Conservation (phyloP, 2,113 vertebrate species). For the Brachyistius frenatus region DNA sequence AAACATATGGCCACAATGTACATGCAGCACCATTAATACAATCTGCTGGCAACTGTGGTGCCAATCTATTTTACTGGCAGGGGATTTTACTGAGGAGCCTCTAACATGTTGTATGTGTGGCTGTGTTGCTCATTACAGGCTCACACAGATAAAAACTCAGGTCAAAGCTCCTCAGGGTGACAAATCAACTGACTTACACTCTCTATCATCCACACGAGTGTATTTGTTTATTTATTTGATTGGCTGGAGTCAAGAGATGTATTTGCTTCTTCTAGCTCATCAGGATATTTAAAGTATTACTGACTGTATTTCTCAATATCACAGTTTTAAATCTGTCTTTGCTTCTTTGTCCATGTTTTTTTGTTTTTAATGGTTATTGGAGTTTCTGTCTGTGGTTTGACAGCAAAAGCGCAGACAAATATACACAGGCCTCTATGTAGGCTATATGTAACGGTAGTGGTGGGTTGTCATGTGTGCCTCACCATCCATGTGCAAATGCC, state of each 20-base stretch:
- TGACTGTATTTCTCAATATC: neutral
- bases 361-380: neutral
- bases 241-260: no score
- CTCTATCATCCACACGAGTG: slow-evolving; percentile 20
- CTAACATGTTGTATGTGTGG: neutral
- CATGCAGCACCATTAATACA: neutral
- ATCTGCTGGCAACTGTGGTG: neutral
- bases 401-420: neutral
- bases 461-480: no score
- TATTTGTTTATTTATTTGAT: no score
- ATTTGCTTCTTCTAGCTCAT: no score
- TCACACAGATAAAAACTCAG: slow-evolving; percentile 30
- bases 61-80: neutral
- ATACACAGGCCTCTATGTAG: no score
- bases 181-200: slow-evolving; percentile 34
- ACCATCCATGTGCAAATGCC: no score
- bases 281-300: no score
- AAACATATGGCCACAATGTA: slow-evolving; percentile 30
- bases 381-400: neutral
- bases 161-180: slow-evolving; percentile 43
- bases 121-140: neutral
- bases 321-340: neutral
- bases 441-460: no score
- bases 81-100: slow-evolving; percentile 1
- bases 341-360: neutral